phyloP scores from a whole-genome alignment of 2,113 vertebrate species.

The Cavia aperea region DNA sequence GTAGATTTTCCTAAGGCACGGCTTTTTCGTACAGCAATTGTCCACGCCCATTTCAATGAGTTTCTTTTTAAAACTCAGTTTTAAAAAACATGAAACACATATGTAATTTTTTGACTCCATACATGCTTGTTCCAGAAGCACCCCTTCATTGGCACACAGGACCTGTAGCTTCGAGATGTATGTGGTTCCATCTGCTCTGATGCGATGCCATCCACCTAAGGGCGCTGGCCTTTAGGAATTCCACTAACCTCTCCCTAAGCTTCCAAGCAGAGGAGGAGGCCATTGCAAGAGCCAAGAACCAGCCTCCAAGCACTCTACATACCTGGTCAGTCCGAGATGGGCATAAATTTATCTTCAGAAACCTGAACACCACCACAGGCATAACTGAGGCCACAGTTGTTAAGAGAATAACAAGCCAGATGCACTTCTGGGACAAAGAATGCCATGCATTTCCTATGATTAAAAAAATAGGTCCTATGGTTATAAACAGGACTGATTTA shows the following conservation, averaged over 20 bases:
- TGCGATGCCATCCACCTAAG: background rate
- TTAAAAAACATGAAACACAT: background rate
- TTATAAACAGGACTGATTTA: background rate
- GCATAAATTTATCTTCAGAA: conserved; percentile 78
- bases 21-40: background rate
- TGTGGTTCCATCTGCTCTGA: background rate
- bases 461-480: conserved; percentile 24
- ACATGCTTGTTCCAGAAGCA: background rate
- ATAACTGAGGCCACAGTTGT: conserved; percentile 81
- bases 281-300: background rate
- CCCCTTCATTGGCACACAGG: background rate
- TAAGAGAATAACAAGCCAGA: conserved; percentile 84
- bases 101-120: background rate
- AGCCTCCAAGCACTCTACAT: conserved; percentile 11
- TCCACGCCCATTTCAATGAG: background rate
- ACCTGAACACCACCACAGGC: conserved; percentile 77
- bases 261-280: background rate
- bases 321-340: conserved; percentile 83
- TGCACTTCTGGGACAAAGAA: conserved; percentile 77
- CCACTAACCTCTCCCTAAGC: background rate
- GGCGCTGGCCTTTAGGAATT: background rate
- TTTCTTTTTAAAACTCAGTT: background rate
- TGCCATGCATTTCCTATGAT: conserved; percentile 77
- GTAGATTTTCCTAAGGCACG: background rate
- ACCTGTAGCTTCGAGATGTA: background rate